Conservation (phyloP, 2,888 invertebrate genomes). For the Bruchidius siliquastri region DNA sequence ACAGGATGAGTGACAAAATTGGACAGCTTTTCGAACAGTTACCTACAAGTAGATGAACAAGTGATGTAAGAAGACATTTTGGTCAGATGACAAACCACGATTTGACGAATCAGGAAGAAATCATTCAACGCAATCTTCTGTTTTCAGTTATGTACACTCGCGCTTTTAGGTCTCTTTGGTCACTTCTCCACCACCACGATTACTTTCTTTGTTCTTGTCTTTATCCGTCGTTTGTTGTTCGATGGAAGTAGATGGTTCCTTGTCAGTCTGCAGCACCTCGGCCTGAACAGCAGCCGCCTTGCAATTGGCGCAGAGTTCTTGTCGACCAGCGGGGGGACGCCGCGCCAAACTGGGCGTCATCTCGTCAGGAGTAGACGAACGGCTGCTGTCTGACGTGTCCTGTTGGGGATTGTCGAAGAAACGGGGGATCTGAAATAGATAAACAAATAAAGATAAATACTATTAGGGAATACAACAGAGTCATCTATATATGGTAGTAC, state of each 20-base stretch:
- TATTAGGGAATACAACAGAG: no score
- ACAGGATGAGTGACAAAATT: no score
- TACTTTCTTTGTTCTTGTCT: neutral
- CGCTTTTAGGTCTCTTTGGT: neutral
- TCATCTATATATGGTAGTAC: no score
- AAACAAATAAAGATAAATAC: no score
- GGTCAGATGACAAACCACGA: no score
- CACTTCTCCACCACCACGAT: neutral
- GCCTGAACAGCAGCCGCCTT: slow-evolving; percentile 33
- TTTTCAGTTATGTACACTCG: neutral
- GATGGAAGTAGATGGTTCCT: slow-evolving; percentile 9
- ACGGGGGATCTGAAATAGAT: slow-evolving; percentile 27
- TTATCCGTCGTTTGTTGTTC: neutral
- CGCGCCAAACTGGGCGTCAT: slow-evolving; percentile 53
- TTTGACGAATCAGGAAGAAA: neutral
- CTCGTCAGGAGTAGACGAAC: slow-evolving; percentile 62
- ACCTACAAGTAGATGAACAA: no score
- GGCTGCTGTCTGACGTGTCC: slow-evolving; percentile 51
- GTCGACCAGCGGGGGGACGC: slow-evolving; percentile 35
- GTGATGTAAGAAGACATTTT: no score
- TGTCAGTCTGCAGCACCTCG: slow-evolving; percentile 10
- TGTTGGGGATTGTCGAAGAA: slow-evolving; percentile 49
- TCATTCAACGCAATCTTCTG: neutral
- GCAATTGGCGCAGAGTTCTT: slow-evolving; percentile 41
- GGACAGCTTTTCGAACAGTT: no score